Evolutionary conservation across 2,888 invertebrate species (phyloP), one percentile per base, ranked within the genome.

Genomic region (Heliconius charithonia): DNA sequence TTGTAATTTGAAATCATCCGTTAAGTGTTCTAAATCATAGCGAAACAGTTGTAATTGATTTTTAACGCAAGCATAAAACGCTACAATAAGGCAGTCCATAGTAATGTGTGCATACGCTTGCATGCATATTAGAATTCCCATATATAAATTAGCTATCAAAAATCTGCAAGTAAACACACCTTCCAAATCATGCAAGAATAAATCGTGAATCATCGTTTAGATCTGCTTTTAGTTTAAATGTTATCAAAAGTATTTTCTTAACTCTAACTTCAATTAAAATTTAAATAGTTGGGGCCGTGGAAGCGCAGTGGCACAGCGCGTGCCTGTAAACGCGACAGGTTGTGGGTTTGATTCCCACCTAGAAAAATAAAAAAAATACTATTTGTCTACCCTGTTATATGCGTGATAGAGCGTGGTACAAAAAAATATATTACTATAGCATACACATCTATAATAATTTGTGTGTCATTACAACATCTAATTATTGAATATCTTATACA

Each of bases 71-170:
- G 90, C 87, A 82, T 89, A 93, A 71, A 93, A 90, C 9, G 90
- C 87, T 4, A 91, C 91, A 19, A 94, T 90, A 3, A 90, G 92
- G 72, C 93, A 93, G 77, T 94, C 93, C 91, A 93, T 87, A 10
- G 92, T 91, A 3, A 89, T 89, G 79, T 92, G 89, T 0, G 90
- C 92, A 75, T 88, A 91, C 0, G 87, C 94, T 88, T 93, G 93
- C 16, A 89, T 79, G 16, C 86, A 86, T 81, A 92, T 88, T 27
- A 89, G 77, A 27, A 90, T 80, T 9, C 86, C 85, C 87, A 91
- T 89, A 81, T 90, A 92, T 3, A 87, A 82, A 37, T 88, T 80
- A 0, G 87, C 87, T 75, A 91, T 41, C 79, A 86, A 87, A 82
- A 91, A 93, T 59, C 94, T 94, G 85, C 9, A 71, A 71, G 22